Evolutionary conservation across 2,797 vertebrate genomes (phyloP), one percentile per base, ranked within the genome.

Genomic region (Salmo trutta): DNA sequence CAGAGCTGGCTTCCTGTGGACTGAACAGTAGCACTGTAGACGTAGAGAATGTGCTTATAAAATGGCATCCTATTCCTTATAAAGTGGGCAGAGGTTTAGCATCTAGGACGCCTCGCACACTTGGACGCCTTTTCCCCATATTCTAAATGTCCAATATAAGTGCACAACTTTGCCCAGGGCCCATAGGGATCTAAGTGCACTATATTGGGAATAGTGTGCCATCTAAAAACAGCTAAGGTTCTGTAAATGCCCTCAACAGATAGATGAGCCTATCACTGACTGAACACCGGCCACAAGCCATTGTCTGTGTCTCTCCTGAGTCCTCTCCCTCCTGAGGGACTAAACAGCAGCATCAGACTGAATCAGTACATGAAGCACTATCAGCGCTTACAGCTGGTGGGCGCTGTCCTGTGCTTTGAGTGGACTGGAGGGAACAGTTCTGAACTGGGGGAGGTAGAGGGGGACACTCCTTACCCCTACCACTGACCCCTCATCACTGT

Each of bases 381-480:
- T 51, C 53, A 41, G 33, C 41, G 16, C 19, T 82, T 79, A 85
- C 79, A 75, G 82, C 71, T 69, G 69, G 72, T 70, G 70, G 75
- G 81, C 14, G 67, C 68, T 62, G 17, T 89, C 81, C 74, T 84
- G 91, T 31, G 84, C 85, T 76, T 91, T 91, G 5, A 86, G 88
- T 36, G 88, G 90, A 79, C 89, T 93, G 71, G 81, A 75, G 19
- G 90, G 16, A 67, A 88, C 84, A 87, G 93, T 88, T 87, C 90
- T 95, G 86, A 97, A 98, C 77, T 99, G 98, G 0, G 98, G 97
- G 89, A 97, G 72, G 19, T 99, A 99, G 0, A 95, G 90, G 1
- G 92, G 82, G 31, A 92, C 82, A 1, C 84, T 77, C 80, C 83
- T 77, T 67, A 33, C 0, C n/a, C 84, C 10, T 29, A 79, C 74